phyloP scores from a whole-genome alignment of 2,797 vertebrate genomes.

The Paedocypris micromegethes region DNA sequence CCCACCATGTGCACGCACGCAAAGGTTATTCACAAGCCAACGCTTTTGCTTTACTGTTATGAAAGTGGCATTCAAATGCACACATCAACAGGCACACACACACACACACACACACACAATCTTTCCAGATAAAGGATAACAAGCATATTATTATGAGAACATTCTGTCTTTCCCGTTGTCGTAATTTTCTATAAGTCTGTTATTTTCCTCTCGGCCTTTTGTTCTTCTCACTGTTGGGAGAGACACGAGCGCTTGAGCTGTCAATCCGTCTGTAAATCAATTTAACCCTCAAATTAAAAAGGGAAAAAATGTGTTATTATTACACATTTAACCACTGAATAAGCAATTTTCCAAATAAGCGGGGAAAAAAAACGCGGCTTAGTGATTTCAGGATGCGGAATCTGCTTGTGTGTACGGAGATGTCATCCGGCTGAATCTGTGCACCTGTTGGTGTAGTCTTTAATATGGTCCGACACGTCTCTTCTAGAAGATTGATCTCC shows the following conservation, averaged over 20 bases:
- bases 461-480: constrained; percentile 6
- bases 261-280: constrained; percentile 25
- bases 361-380: constrained; percentile 4
- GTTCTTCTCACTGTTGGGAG: constrained; percentile 2
- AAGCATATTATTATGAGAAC: constrained; percentile 2
- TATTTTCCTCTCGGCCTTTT: constrained; percentile 2
- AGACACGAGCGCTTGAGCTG: neutral
- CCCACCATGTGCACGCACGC: neutral
- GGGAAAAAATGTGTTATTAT: constrained; percentile 4
- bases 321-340: neutral
- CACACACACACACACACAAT: constrained; percentile 7
- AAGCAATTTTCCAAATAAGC: neutral
- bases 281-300: constrained; percentile 13
- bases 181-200: neutral
- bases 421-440: constrained; percentile 12
- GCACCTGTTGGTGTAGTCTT: constrained; percentile 28
- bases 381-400: constrained; percentile 14
- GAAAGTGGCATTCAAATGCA: constrained; percentile 1
- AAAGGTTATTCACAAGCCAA: constrained; percentile 11
- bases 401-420: neutral
- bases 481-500: constrained; percentile 10
- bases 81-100: constrained; percentile 16
- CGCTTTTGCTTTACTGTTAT: constrained; percentile 4
- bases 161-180: constrained; percentile 11
- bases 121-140: neutral